Conservation (phyloP, 2,888 invertebrate species). For the Drosophila koepferae region DNA sequence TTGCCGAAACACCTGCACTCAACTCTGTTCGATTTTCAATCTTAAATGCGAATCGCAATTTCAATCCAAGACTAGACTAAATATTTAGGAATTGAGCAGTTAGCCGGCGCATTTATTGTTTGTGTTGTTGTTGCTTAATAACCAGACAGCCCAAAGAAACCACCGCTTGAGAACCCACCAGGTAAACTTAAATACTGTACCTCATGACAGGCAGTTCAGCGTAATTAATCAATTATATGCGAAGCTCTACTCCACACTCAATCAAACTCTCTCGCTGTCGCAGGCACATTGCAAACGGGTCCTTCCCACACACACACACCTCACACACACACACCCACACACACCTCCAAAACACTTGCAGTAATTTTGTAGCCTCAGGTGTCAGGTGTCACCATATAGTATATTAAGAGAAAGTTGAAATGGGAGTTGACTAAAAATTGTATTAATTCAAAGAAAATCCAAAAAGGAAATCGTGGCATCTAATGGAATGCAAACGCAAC, state of each 20-base stretch:
- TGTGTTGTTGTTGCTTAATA: conserved; percentile 1
- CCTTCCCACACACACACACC: no score
- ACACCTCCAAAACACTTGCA: conserved; percentile 24
- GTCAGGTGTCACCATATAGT: conserved; percentile 22
- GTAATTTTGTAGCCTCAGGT: conserved; percentile 31
- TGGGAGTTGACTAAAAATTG: neutral
- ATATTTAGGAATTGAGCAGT: conserved; percentile 15
- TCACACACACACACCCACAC: neutral
- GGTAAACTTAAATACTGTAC: conserved; percentile 7
- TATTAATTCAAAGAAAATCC: conserved; percentile 2
- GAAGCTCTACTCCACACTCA: neutral
- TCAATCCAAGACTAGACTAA: neutral
- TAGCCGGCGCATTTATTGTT: conserved; percentile 12
- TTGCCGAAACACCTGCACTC: no score
- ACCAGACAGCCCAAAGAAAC: conserved; percentile 2
- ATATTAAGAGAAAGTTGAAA: conserved; percentile 11
- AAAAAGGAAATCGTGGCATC: conserved; percentile 3
- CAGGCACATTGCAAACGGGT: neutral
- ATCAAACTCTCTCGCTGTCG: neutral
- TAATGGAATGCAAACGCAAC: conserved; percentile 35
- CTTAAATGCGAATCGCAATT: neutral
- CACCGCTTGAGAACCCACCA: conserved; percentile 46
- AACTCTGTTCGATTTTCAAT: no score
- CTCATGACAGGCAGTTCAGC: conserved; percentile 13
- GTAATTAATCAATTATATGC: neutral